phyloP scores from a whole-genome alignment of 2,113 vertebrate genomes.

The Struthidea cinerea region DNA sequence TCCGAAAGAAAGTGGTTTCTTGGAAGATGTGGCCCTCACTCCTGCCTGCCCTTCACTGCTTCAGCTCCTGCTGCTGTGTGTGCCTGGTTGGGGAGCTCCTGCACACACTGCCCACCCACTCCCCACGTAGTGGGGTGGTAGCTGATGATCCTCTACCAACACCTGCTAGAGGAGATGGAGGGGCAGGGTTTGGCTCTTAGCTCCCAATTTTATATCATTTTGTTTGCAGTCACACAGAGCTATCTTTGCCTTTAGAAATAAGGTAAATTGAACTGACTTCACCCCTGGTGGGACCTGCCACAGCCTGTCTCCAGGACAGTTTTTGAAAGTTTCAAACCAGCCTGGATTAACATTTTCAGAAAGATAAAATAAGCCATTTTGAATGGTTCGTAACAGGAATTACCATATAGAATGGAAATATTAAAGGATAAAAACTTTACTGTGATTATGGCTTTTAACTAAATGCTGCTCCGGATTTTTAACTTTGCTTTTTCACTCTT shows the following conservation, averaged over 20 bases:
- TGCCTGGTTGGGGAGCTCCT: not conserved
- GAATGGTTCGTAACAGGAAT: not conserved
- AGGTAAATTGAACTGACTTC: not conserved
- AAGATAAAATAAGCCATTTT: not conserved
- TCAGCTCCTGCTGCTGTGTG: not conserved
- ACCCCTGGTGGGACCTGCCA: not conserved
- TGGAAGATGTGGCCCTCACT: not conserved
- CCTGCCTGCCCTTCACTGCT: fast-evolving
- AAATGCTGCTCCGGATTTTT: not conserved
- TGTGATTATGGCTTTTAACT: not conserved
- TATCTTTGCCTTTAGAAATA: not conserved
- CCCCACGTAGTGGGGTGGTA: not conserved
- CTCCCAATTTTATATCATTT: not conserved
- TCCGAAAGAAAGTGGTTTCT: not conserved
- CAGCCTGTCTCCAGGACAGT: not conserved
- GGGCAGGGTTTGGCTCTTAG: not conserved
- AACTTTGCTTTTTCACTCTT: not conserved
- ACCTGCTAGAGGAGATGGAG: not conserved
- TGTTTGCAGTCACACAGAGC: not conserved
- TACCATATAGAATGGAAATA: not conserved
- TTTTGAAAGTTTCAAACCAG: not conserved
- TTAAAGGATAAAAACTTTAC: not conserved
- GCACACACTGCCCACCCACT: not conserved
- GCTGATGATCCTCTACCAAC: not conserved
- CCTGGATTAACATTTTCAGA: not conserved